A percentile compares a stretch with the other conserved stretches of the same genome.
Evolutionary conservation across 2,888 invertebrate species (phyloP).

Genomic region (Schrankia costaestrigalis): DNA sequence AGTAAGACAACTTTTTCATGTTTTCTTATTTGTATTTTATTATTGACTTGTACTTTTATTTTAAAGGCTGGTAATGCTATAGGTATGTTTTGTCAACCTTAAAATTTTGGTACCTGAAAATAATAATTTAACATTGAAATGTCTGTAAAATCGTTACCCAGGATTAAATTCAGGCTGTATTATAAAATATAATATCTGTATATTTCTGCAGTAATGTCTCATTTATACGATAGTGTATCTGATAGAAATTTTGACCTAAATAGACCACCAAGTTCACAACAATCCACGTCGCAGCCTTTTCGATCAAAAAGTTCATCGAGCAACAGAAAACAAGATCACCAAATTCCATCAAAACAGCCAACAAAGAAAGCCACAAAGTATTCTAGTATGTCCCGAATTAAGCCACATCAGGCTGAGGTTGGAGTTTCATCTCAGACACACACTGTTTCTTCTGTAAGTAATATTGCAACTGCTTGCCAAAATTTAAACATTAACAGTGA

Average conservation of each 20-base stretch:
- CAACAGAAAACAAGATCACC: conserved; percentile 37
- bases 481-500: conserved; percentile 38
- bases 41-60: too few species aligned
- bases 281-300: conserved; percentile 44
- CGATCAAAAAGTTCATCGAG: conserved; percentile 37
- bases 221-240: conserved; percentile 38
- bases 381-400: conserved; percentile 20
- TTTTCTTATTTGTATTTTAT: too few species aligned
- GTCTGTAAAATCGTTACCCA: too few species aligned
- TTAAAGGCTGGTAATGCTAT: too few species aligned
- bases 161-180: too few species aligned
- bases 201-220: conserved; percentile 38
- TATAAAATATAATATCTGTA: too few species aligned
- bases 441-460: conserved; percentile 28
- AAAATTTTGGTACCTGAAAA: conserved; percentile 29
- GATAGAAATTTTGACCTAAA: conserved; percentile 39
- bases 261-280: conserved; percentile 41
- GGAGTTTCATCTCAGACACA: conserved; percentile 18
- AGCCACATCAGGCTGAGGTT: conserved; percentile 18
- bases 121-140: too few species aligned
- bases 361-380: conserved; percentile 20
- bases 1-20: too few species aligned
- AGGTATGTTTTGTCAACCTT: conserved; percentile 32
- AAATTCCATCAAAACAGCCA: conserved; percentile 17
- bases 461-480: conserved; percentile 33